A percentile compares a stretch with the other conserved stretches of the same genome.
Evolutionary conservation across 2,888 invertebrate genomes (phyloP).

Genomic region (Volucella zonaria): DNA sequence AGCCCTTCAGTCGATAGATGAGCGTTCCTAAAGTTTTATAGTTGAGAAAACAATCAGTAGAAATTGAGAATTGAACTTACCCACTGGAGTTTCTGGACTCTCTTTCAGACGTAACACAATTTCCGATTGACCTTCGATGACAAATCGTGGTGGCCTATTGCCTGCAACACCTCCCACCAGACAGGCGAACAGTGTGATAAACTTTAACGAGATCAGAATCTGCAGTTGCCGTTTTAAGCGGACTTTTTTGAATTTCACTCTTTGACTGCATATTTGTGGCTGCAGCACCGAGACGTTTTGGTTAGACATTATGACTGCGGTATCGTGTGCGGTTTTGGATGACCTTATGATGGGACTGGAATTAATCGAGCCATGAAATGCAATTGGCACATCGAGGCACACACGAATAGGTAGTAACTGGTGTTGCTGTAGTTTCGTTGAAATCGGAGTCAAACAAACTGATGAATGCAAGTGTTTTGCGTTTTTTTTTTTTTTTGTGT

Average conservation of each 20-base stretch:
- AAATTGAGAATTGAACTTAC: constrained; percentile 84
- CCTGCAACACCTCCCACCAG: constrained; percentile 51
- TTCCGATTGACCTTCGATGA: constrained; percentile 94
- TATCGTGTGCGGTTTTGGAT: constrained; percentile 25
- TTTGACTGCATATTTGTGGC: constrained; percentile 42
- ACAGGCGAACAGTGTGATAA: constrained; percentile 17
- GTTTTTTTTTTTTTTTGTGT: constrained; percentile 2
- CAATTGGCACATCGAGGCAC: constrained; percentile 50
- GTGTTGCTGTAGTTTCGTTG: constrained; percentile 22
- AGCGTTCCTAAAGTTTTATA: constrained; percentile 85
- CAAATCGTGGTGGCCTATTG: constrained; percentile 93
- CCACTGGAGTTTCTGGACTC: constrained; percentile 92
- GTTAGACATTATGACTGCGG: constrained; percentile 42
- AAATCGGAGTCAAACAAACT: constrained; percentile 24
- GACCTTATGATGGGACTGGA: constrained; percentile 49
- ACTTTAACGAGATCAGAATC: not conserved
- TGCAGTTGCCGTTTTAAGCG: constrained; percentile 54
- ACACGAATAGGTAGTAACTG: not conserved
- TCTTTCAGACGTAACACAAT: constrained; percentile 95
- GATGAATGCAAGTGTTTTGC: constrained; percentile 37
- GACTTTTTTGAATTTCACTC: constrained; percentile 63
- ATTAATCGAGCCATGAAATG: constrained; percentile 58
- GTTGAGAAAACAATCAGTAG: not conserved
- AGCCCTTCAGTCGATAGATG: constrained; percentile 91
- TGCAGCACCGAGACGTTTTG: constrained; percentile 17